These are phyloP conservation scores for Dipodomys spectabilis DNA, from an alignment of 2,113 vertebrate genomes.

Conservation along the genomic window DNA sequence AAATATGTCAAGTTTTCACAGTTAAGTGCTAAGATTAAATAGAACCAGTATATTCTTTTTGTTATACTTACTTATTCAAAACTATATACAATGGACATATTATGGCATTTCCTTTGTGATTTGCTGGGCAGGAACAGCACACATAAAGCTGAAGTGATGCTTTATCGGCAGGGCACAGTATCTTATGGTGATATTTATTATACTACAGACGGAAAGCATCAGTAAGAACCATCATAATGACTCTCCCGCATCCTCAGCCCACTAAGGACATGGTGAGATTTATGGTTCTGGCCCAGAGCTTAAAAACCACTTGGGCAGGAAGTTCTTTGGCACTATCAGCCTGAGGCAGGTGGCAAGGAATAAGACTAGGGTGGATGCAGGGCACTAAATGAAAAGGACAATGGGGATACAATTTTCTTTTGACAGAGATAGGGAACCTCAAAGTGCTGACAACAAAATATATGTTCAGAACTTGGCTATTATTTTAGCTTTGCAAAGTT, in stretches of 20 bases:
- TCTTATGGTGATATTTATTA: not conserved
- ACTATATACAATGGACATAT: constrained; percentile 22
- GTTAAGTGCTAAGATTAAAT: constrained; percentile 51
- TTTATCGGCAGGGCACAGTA: constrained; percentile 26
- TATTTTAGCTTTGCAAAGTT: constrained; percentile 57
- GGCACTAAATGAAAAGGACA: constrained; percentile 33
- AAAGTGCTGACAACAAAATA: constrained; percentile 62
- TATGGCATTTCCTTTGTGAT: constrained; percentile 39
- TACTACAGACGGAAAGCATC: not conserved
- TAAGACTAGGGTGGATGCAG: not conserved
- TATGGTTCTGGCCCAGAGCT: not conserved
- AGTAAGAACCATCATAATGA: constrained; percentile 8
- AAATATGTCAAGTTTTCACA: not conserved
- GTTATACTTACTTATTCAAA: constrained; percentile 51
- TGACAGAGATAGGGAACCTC: constrained; percentile 41
- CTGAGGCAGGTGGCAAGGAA: constrained; percentile 46
- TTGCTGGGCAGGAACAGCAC: not conserved
- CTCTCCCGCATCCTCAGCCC: constrained; percentile 35
- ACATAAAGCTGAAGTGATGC: constrained; percentile 2
- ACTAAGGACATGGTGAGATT: constrained; percentile 43
- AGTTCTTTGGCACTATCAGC: constrained; percentile 51
- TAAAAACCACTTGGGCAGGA: constrained; percentile 41
- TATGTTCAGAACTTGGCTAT: constrained; percentile 53
- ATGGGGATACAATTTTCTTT: not conserved
- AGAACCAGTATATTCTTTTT: constrained; percentile 44